Base-by-base conservation (phyloP, 2,888 invertebrate genomes). In the Fragum whitleyi region DNA sequence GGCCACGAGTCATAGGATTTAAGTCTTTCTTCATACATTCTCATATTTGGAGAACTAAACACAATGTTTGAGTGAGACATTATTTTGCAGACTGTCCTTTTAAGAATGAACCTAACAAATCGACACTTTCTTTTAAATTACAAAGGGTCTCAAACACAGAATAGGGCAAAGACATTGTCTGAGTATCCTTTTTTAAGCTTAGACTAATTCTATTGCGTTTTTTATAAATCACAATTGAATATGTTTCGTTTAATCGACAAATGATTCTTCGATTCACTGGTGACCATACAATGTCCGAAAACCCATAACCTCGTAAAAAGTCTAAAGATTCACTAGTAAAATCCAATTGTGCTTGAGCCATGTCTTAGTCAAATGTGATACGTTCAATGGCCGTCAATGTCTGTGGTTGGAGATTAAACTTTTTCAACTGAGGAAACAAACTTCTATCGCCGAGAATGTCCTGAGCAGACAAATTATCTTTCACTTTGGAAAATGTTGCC, bases 111-210 rank as follows among this genome's bases (percentile, higher is more conserved):
- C 23, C 11, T 23, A 76, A 23, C n/a, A 76, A 28, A 3, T 29
- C 42, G 7, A 76, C 23, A 21, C 76, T 76, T 70, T 76, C 70
- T 26, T 70, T 76, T 76, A 76, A 70, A 70, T 76, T 36, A 53
- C 62, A 76, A 51, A 76, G 51, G 5, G 26, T 51, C 68, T 59
- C 32, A 61, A 70, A 47, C n/a, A 19, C 19, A 9, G 29, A 29
- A 9, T 62, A 19, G 14, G 62, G 21, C 2, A 62, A 32, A 16
- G 62, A 62, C n/a, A 62, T 3, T 5, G 62, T 9, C 29, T 62
- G 62, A 62, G 62, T 62, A 2, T 23, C 57, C 26, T 57, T 57
- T 26, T 23, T 57, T n/a, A 57, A 57, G 3, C 23, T 57, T 9
- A 57, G 23, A 26, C 23, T 2, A 57, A 57, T 2, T 23, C 11